Evolutionary conservation across 2,113 vertebrate species (phyloP).

Genomic region (Rissa tridactyla): DNA sequence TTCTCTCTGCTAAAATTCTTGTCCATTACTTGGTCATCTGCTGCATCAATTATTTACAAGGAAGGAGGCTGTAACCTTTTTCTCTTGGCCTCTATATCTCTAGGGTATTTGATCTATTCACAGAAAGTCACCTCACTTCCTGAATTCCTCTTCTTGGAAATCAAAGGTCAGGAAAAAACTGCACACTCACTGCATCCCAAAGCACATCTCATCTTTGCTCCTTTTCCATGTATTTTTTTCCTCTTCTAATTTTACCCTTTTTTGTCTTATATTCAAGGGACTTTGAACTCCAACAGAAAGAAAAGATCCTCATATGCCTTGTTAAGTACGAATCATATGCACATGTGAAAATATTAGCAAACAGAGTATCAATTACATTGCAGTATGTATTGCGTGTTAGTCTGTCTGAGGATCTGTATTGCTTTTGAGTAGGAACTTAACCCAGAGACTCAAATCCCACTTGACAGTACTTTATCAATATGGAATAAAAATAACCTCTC

Average conservation of each 20-base stretch:
- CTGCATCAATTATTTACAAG: background rate
- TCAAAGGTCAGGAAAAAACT: background rate
- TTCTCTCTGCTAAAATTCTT: background rate
- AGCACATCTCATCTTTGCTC: background rate
- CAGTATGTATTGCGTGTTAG: background rate
- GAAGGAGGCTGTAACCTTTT: background rate
- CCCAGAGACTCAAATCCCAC: background rate
- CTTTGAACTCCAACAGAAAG: background rate
- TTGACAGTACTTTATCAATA: background rate
- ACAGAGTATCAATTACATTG: background rate
- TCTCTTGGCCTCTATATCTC: background rate
- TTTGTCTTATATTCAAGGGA: background rate
- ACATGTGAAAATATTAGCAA: background rate
- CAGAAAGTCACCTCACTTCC: background rate
- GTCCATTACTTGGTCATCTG: background rate
- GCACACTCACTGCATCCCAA: rapidly evolving
- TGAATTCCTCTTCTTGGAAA: background rate
- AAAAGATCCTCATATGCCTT: background rate
- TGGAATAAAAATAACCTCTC: background rate
- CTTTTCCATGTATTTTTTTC: background rate
- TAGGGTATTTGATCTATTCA: background rate
- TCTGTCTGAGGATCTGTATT: background rate
- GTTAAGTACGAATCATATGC: background rate
- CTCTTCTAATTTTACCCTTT: background rate
- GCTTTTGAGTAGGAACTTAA: background rate